A percentile compares a stretch with the other conserved stretches of the same genome.
These are phyloP conservation scores for Morpho achilles DNA, from an alignment of 2,888 invertebrate species.

Conservation along the genomic window DNA sequence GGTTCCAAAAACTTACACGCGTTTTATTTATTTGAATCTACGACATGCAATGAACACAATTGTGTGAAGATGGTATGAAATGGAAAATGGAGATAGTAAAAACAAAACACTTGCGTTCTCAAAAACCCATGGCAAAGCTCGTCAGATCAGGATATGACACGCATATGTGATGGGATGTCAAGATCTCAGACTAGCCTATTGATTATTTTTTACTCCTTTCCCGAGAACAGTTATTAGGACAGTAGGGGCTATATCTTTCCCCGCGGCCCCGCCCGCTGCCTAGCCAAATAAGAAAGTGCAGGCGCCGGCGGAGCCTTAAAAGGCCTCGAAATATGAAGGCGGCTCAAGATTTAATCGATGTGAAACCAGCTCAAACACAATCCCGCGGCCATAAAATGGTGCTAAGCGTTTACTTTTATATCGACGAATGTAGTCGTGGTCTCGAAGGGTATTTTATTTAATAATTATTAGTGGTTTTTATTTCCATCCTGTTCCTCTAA, in stretches of 20 bases:
- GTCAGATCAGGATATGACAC: too few relatives aligned
- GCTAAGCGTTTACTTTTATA: constrained; percentile 5
- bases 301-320: constrained; percentile 22
- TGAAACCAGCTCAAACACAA: background rate
- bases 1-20: too few relatives aligned
- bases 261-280: background rate
- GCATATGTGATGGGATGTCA: background rate
- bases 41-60: too few relatives aligned
- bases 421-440: constrained; percentile 1
- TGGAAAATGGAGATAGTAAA: too few relatives aligned
- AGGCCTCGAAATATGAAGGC: constrained; percentile 8
- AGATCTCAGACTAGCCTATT: background rate
- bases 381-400: background rate
- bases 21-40: too few relatives aligned
- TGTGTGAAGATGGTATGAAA: too few relatives aligned
- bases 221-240: constrained; percentile 7
- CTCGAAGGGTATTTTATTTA: constrained; percentile 2
- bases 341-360: constrained; percentile 2
- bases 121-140: too few relatives aligned
- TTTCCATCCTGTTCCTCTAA: background rate
- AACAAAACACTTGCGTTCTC: too few relatives aligned
- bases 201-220: background rate
- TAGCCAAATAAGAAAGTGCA: constrained; percentile 15
- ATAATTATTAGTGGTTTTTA: constrained; percentile 6
- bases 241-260: background rate